Base-by-base conservation (phyloP, 92 coral and sea anemone genomes). In the Actinostola sp. region DNA sequence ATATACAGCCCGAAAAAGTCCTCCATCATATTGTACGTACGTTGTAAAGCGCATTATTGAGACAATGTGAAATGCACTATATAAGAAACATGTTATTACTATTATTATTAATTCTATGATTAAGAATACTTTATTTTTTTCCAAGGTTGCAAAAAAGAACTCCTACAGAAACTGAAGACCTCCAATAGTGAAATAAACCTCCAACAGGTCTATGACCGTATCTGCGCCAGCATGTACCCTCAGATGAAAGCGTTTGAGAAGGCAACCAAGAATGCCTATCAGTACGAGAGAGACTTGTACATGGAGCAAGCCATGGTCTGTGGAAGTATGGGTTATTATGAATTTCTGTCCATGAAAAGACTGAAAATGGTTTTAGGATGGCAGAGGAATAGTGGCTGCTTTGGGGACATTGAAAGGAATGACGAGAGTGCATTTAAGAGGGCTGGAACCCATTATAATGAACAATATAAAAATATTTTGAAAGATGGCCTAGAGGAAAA, bases 241-340 rank as follows among this genome's bases (percentile, higher is more conserved):
- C 89, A 90, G 56, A 90, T 90, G 96, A 44, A 57, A n/a, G 84
- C 82, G 66, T 43, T 75, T 0, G 92, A 90, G 55, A 73, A 67
- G 52, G 55, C 53, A 36, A 61, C 14, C 19, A 52, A 43, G 15
- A 53, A 3, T 17, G 52, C 10, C 0, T 43, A 61, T 41, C 35
- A 29, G 6, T 53, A 50, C 8, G 64, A 80, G 7, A 67, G 83
- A 43, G 96, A 90, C 44, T 65, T 90, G 75, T 90, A 87, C 79
- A 86, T 90, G 96, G 96, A 90, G 54, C 96, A 90, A 56, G 96
- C 89, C 19, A 90, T 90, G 96, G 96, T 90, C 21, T 90, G 96
- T 42, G 92, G 87, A 2, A 82, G 85, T 32, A 83, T 90, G 89
- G 96, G 96, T 1, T 90, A 78, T 58, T 41, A 55, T 24, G 85